Base-by-base conservation (phyloP, 1,140 invertebrate genomes). In the Drosophila sproati region DNA sequence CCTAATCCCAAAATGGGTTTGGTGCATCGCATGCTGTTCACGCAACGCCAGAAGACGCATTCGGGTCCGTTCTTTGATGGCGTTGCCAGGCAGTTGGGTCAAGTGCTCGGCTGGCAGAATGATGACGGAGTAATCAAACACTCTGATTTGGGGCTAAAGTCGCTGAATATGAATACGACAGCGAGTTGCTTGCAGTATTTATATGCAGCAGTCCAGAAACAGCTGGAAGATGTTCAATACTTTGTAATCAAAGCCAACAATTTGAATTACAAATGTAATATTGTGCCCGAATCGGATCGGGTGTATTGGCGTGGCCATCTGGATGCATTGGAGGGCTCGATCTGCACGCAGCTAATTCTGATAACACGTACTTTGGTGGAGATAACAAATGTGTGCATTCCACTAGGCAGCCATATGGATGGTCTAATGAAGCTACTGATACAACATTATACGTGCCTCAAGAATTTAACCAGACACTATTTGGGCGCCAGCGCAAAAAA, bases 191-290 rank as follows among this genome's bases (percentile, higher is more conserved):
- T 92, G 45, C 75, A 77, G n/a, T 62, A 92, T 57, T 61, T 92
- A 3, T 92, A 77, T 48, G 60, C 64, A 10, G 74, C 78, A 0
- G 12, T 92, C 28, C 85, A 82, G 5, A 91, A 92, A 61, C 91
- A 92, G 61, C 67, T 92, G 29, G 73, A 83, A 29, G 77, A 92
- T 73, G 88, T 92, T 4, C 90, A 92, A 1, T 92, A 92, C 39
- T 92, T 92, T 47, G 74, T 92, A 2, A 52, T 64, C 3, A 92
- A 92, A 43, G 91, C 88, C 1, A 92, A 92, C 31, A 92, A 91
- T 59, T 62, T 83, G 5, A 78, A 61, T 37, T 91, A 80, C 51
- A 92, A 92, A 56, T 81, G 78, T 50, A 87, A 89, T 32, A 80
- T 92, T 48, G 74, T 91, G 29, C 41, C 89, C 2, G 91, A 92